Evolutionary conservation across 2,113 vertebrate genomes (phyloP), one percentile per base, ranked within the genome.

Genomic region (Lonchura striata): DNA sequence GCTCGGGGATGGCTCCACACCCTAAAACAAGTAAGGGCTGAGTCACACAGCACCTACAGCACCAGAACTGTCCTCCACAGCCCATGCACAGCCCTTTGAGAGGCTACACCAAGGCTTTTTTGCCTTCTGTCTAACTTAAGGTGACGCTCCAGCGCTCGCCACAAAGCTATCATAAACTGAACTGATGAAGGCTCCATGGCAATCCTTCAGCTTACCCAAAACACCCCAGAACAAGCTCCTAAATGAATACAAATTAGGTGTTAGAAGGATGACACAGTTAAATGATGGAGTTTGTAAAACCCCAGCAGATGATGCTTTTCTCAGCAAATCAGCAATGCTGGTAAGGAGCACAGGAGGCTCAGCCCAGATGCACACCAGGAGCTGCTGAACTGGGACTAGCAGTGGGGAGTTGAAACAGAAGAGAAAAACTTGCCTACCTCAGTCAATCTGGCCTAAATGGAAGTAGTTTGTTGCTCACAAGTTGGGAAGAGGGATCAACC

Each of bases 341-440:
- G 9, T n/a, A 53, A 63, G 0, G 0, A 49, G 18, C 0, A 0
- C 75, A 53, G 46, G 18, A 79, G 66, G 18, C 42, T 66, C 52
- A 79, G 71, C 35, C 42, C 57, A 76, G 25, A 19, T 14, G 14
- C 49, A 56, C 57, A 23, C 25, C 6, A 1, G 2, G 8, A 4
- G 57, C 13, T 64, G 50, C 71, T 71, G 10, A 42, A 56, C 4
- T 57, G 37, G 42, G 52, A 57, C 21, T 27, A 25, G 44, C 39
- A 54, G 23, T 3, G 2, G 14, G 37, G 54, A 91, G 15, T 8
- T 68, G 9, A 63, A 86, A 49, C 10, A 39, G 5, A 25, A 63
- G 33, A 10, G 39, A 15, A 41, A 70, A 86, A 80, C 14, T 39
- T 72, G 53, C 39, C 71, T 27, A 53, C 9, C 31, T 66, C 15